A percentile compares a stretch with the other conserved stretches of the same genome.
Evolutionary conservation across 2,888 invertebrate species (phyloP).

Genomic region (Apotomis capreana): DNA sequence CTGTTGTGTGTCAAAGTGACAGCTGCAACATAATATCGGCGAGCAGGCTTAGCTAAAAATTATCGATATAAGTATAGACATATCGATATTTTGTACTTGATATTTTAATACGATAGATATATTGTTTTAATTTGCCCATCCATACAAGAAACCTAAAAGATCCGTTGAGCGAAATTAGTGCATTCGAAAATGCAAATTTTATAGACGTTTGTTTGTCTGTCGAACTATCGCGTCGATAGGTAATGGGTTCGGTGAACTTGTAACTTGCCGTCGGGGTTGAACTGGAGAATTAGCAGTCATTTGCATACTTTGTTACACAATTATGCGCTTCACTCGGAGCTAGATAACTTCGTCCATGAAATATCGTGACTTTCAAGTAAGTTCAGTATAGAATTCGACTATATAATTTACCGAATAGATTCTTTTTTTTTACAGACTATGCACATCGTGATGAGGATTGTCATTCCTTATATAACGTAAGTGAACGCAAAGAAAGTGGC

Average conservation of each 20-base stretch:
- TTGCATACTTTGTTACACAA: conserved; percentile 28
- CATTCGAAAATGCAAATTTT: conserved; percentile 6
- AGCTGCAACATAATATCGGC: no score
- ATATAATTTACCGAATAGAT: neutral
- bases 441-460: no score
- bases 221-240: neutral
- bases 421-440: no score
- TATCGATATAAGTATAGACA: no score
- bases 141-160: neutral
- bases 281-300: conserved; percentile 22
- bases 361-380: neutral
- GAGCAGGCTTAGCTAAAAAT: no score
- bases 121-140: no score
- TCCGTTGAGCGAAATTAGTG: conserved; percentile 5
- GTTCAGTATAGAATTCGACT: neutral
- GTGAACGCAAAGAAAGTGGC: no score
- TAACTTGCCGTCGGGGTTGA: conserved; percentile 15
- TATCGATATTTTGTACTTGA: no score
- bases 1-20: no score
- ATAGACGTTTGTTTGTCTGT: conserved; percentile 11
- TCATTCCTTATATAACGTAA: no score
- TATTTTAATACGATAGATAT: no score
- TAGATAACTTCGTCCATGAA: conserved; percentile 21
- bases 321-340: conserved; percentile 4
- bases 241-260: conserved; percentile 33